Base-by-base conservation (phyloP, 2,888 invertebrate genomes). In the Drosophila barbarae region DNA sequence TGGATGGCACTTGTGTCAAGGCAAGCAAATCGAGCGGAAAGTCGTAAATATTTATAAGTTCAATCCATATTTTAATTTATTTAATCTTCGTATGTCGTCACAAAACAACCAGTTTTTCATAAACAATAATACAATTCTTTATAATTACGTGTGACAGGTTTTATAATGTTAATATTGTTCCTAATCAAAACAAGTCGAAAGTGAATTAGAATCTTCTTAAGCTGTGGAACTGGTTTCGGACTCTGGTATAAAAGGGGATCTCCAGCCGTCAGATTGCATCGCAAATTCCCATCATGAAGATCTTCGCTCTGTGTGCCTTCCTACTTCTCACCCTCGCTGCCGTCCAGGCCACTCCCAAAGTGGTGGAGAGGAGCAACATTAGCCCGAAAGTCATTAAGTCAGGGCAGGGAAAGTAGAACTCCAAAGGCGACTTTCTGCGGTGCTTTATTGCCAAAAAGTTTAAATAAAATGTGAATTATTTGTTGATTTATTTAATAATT, bases 251-350 rank as follows among this genome's bases (percentile, higher is more conserved):
- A 30, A 55, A 55, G 30, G 13, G 1, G 36, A 10, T 30, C 12
- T 9, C 9, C 32, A 13, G 50, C 5, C 2, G 6, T 5, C 51
- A 56, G 13, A 30, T 9, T 23, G n/a, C 28, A 15, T 51, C 30
- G 3, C 30, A 15, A 51, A 15, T 12, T 12, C 9, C 2, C 6
- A 50, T 21, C 21, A 55, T 55, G 50, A 56, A 56, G 30, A 51
- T 56, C 55, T 56, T 56, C 8, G 55, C 55, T 56, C 28, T 50
- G 36, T 56, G 36, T 13, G 51, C 36, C 21, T 56, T 56, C 6
- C 55, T 56, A 5, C 51, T 56, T 9, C 28, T 56, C 12, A 30
- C 18, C 8, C 51, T 56, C 30, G 38, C 36, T 30, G 30, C 55
- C 1, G 55, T 56, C 30, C 55, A 56, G 56, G 59, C 56, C 5